Evolutionary conservation across 2,113 vertebrate species (phyloP), one percentile per base, ranked within the genome.

Genomic region (Pseudopodoces humilis): DNA sequence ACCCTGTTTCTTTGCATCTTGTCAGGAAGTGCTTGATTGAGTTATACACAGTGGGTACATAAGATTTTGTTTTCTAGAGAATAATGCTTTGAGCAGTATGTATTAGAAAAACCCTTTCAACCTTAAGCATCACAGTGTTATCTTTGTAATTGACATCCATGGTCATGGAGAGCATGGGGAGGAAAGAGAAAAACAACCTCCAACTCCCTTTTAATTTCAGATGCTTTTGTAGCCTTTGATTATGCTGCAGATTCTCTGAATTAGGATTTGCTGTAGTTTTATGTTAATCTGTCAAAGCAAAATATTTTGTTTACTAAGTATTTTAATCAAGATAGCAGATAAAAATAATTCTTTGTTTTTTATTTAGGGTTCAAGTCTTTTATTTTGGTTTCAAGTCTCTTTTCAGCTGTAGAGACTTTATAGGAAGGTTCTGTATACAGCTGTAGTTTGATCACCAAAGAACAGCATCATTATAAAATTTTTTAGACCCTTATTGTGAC

Each of bases 11-110:
- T 94, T 86, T 91, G 78, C 84, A 91, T 63, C 33, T 88, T 95
- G 68, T 92, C 88, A 90, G 69, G 46, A 94, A 90, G 65, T 50
- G 35, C 31, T 94, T 95, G 93, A 95, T 95, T 94, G 93, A 95
- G 81, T 90, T 95, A 71, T 72, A 69, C 53, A 46, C 30, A 79
- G 46, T 39, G 59, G 62, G 64, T 56, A 76, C 39, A 31, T 12
- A 86, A 53, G 47, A 95, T 90, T 94, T 95, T 94, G 46, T 95
- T 94, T 96, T 80, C 65, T 46, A 59, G 56, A 91, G 83, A 93
- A 92, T 91, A 93, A 90, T 74, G 43, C 81, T 94, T 96, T 92
- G 35, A 95, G 74, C 44, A 83, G 28, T 69, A 63, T 41, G 55
- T 30, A 58, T 80, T 87, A 68, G 72, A 90, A 91, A 90, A 91